Percentiles rank a stretch among this genome's conserved stretches.
Conservation (phyloP, 1,140 invertebrate species). For the Nasonia giraulti region DNA sequence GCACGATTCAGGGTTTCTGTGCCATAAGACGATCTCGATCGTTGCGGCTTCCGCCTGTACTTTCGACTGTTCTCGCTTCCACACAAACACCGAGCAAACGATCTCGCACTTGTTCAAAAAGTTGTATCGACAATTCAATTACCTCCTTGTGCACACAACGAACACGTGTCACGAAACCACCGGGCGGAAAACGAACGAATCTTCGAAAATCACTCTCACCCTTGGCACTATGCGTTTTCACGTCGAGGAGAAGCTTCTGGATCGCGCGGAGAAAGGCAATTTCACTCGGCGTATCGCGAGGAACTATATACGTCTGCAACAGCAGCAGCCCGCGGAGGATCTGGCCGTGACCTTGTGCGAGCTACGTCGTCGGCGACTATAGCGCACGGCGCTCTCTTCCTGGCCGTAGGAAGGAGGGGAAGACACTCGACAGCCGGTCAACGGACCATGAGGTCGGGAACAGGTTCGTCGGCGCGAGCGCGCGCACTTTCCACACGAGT, state of each 20-base stretch:
- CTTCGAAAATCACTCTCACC: background rate
- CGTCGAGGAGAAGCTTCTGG: background rate
- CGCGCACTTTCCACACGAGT: background rate
- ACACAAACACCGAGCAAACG: no score
- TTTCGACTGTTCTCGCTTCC: background rate
- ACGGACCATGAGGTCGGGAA: conserved; percentile 42
- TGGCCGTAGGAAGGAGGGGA: background rate
- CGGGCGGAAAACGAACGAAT: no score
- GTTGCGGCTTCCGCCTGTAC: background rate
- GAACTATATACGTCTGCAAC: background rate
- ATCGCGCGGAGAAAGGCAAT: background rate
- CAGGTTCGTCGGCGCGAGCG: conserved; percentile 29
- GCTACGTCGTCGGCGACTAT: background rate
- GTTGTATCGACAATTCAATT: background rate
- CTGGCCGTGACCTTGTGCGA: background rate
- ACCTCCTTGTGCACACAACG: background rate
- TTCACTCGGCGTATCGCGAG: background rate
- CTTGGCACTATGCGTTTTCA: background rate
- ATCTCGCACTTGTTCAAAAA: no score
- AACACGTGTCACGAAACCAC: no score
- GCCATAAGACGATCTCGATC: conserved; percentile 16
- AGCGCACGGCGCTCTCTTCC: background rate
- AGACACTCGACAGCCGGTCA: background rate
- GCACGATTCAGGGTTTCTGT: conserved; percentile 30
- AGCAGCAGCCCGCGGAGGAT: background rate